Percentiles rank a stretch among this genome's conserved stretches.
These are phyloP conservation scores for Cyanoderma ruficeps DNA, from an alignment of 2,113 vertebrate genomes.

Conservation along the genomic window DNA sequence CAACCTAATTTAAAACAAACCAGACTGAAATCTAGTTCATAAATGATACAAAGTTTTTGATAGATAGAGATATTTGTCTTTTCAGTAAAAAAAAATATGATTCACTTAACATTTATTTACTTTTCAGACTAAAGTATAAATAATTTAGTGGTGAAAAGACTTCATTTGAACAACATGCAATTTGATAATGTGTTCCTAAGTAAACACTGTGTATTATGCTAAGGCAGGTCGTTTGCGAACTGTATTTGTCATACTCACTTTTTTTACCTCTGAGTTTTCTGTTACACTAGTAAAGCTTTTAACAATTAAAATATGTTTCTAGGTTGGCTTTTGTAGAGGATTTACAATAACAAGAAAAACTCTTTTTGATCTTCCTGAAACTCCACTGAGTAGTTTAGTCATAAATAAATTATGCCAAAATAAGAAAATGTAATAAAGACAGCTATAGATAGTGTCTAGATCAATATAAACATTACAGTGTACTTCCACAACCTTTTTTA, in stretches of 20 bases:
- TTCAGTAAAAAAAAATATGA: slow-evolving; percentile 5
- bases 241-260: not conserved
- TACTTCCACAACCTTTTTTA: slow-evolving; percentile 27
- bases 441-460: slow-evolving; percentile 54
- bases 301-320: not conserved
- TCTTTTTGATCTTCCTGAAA: slow-evolving; percentile 29
- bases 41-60: not conserved
- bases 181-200: slow-evolving; percentile 37
- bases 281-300: not conserved
- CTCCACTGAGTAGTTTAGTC: not conserved
- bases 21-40: not conserved
- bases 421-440: slow-evolving; percentile 47
- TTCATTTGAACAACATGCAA: slow-evolving; percentile 14
- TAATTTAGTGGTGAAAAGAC: slow-evolving; percentile 37
- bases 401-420: slow-evolving; percentile 65
- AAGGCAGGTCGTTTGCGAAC: not conserved
- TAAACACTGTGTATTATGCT: not conserved
- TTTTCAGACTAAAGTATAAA: slow-evolving; percentile 42
- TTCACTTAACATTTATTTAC: slow-evolving; percentile 23
- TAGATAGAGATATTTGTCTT: not conserved
- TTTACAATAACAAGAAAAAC: not conserved
- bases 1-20: not conserved
- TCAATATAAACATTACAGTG: slow-evolving; percentile 53
- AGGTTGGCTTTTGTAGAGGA: not conserved
- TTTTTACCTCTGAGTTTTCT: not conserved